Base-by-base conservation (phyloP, 1,140 invertebrate genomes). In the Trissolcus basalis region DNA sequence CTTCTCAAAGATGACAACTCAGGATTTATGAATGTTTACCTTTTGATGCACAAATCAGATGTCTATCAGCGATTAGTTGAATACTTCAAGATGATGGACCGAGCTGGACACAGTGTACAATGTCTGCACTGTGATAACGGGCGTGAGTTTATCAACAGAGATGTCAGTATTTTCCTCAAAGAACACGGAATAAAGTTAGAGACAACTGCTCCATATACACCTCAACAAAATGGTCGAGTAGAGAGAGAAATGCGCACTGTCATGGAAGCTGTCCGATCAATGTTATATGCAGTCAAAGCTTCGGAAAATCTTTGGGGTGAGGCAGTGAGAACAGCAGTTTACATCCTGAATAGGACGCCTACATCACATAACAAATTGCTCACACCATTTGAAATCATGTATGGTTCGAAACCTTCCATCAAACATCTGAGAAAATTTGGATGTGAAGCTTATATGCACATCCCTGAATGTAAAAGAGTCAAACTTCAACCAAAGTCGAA, bases 391-490 rank as follows among this genome's bases (percentile, higher is more conserved):
- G 65, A 76, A 11, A 27, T 41, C 15, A 87, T 85, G 83, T 72
- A 60, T 79, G 80, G 80, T 58, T 78, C 60, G 63, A 89, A 86
- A 81, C 88, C 89, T 74, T 81, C 87, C 79, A 74, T 90, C 12
- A 55, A 11, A 10, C 67, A 86, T 60, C 12, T 85, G 7, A 79
- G 65, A 50, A 65, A 79, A 13, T 83, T 87, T 78, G 83, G 82
- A 13, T 80, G 79, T 48, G 35, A 35, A 27, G 19, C 19, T 27
- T 83, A 71, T 72, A 64, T 77, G 12, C 80, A 77, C 13, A 53
- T 86, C 12, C 85, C 82, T 14, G 70, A 81, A 12, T 45, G 65
- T 50, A 71, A 80, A 13, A 54, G 82, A 41, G 53, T 60, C 8
- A 84, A 84, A 51, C 64, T 77, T 13, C 80, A 86, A 39, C 15